Evolutionary conservation across 2,797 vertebrate species (phyloP), one percentile per base, ranked within the genome.

Genomic region (Gorsachius magnificus): DNA sequence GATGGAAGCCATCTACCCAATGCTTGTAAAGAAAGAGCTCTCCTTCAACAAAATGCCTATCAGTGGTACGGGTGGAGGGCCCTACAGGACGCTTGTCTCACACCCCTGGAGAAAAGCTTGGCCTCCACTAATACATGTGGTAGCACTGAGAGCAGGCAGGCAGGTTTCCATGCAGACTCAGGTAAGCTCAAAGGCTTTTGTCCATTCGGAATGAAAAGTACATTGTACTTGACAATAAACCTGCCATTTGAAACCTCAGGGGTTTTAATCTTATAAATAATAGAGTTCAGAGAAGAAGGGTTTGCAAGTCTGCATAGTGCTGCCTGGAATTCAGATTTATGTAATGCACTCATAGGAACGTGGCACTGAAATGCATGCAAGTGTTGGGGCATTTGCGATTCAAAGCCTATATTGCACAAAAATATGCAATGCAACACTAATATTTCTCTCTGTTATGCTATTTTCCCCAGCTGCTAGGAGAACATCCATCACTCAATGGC

Each of bases 281-380:
- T 96, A 97, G 94, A 97, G 84, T 95, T 97, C 88, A 91, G 76
- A 95, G 90, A 93, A 84, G 76, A 94, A 94, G 51, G 70, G 36
- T 90, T 96, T 94, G 72, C 90, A 95, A 96, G 88, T 95, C 90
- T 96, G 93, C 78, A 86, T 91, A 87, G 81, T 4, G 8, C 95
- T 98, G 88, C 83, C 88, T 87, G 84, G 78, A 97, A 98, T 97
- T 98, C 95, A 97, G 94, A 97, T 97, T 98, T 97, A 95, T 96
- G 95, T 87, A 92, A 95, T 83, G 53, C 84, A 56, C 78, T 95
- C 46, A 36, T 13, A 83, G 85, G 79, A 92, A 90, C 11, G 3
- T 69, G 89, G 74, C 75, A 71, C 78, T 91, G 71, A 97, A 97
- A 95, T 61, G 54, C 89, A 95, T 82, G 71, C 76, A 94, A 91